Evolutionary conservation across 2,113 vertebrate genomes (phyloP).

Genomic region (Misgurnus anguillicaudatus): DNA sequence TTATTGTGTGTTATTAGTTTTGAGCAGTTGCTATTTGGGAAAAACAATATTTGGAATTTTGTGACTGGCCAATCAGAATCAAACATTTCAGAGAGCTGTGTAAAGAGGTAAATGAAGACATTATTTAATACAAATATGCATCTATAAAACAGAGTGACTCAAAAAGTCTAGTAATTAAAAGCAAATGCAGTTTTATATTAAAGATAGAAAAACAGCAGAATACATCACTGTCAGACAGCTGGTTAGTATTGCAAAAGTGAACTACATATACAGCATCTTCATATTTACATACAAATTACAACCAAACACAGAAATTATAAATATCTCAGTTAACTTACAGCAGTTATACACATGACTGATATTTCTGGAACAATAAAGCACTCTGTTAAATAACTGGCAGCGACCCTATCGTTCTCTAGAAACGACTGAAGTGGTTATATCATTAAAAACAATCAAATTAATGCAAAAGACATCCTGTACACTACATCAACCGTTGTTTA

Average conservation of each 20-base stretch:
- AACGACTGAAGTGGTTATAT: conserved; percentile 88
- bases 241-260: conserved; percentile 80
- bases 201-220: conserved; percentile 75
- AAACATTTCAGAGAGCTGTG: too few relatives aligned
- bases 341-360: conserved; percentile 73
- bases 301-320: conserved; percentile 75
- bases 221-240: conserved; percentile 78
- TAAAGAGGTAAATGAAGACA: too few relatives aligned
- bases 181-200: conserved; percentile 80
- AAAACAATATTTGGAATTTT: too few relatives aligned
- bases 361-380: conserved; percentile 68
- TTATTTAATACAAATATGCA: too few relatives aligned
- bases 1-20: too few relatives aligned
- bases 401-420: conserved; percentile 78
- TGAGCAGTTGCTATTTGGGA: too few relatives aligned
- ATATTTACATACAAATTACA: conserved; percentile 82
- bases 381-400: conserved; percentile 81
- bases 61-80: too few relatives aligned
- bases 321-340: conserved; percentile 84
- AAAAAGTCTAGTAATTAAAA: conserved; percentile 51
- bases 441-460: conserved; percentile 94
- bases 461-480: conserved; percentile 82
- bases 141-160: neutral
- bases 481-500: conserved; percentile 78
- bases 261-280: conserved; percentile 80